A percentile compares a stretch with the other conserved stretches of the same genome.
Evolutionary conservation across 2,888 invertebrate species (phyloP).

Genomic region (Polyommatus iphigenia): DNA sequence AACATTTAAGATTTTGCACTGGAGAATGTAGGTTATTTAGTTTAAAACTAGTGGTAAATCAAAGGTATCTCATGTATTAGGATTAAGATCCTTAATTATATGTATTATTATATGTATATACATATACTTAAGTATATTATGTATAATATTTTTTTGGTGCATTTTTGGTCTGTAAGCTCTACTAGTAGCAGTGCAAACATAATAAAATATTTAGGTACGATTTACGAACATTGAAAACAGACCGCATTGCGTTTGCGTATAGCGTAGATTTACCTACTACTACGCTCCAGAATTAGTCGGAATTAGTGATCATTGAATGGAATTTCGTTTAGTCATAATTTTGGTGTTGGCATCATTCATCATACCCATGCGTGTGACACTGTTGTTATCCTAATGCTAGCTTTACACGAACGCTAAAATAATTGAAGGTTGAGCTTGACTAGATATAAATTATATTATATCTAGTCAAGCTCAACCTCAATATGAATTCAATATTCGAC

Average conservation of each 20-base stretch:
- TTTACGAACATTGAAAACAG: background rate
- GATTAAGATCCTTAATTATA: too few species aligned
- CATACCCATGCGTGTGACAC: constrained; percentile 2
- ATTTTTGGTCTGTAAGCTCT: background rate
- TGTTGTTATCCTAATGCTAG: constrained; percentile 2
- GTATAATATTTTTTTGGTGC: too few species aligned
- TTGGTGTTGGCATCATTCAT: background rate
- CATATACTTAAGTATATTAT: too few species aligned
- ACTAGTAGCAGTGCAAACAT: background rate
- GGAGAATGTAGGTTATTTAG: background rate
- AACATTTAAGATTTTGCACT: background rate
- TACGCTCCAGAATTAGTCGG: background rate
- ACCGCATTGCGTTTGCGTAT: constrained; percentile 1
- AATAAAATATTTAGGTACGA: background rate
- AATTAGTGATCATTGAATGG: background rate
- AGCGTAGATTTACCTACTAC: background rate
- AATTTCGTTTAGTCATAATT: constrained; percentile 11
- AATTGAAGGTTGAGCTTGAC: background rate
- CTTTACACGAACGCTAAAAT: background rate
- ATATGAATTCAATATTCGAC: background rate
- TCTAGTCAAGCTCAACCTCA: too few species aligned
- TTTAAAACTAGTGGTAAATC: too few species aligned
- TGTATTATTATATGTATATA: too few species aligned
- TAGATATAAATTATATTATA: background rate
- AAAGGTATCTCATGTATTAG: too few species aligned